These are phyloP conservation scores for Ciconia maguari DNA, from an alignment of 2,113 vertebrate species.

Conservation along the genomic window DNA sequence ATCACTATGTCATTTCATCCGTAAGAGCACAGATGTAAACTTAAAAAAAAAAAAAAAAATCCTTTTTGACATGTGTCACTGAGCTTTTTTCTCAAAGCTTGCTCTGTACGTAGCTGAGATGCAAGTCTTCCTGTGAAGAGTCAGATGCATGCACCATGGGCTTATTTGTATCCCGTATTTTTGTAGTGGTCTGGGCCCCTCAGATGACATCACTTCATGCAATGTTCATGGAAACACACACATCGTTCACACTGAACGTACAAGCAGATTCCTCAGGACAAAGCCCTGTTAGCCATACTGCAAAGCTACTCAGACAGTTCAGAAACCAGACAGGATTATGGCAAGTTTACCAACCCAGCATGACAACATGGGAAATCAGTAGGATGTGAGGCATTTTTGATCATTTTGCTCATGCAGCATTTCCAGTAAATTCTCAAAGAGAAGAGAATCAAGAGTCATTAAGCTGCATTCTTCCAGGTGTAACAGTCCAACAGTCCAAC, in stretches of 20 bases:
- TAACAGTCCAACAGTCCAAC: not conserved
- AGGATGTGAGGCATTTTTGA: not conserved
- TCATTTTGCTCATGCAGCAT: not conserved
- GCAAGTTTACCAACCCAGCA: not conserved
- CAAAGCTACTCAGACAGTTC: not conserved
- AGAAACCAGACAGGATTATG: not conserved
- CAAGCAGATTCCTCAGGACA: not conserved
- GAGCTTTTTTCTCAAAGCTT: not conserved
- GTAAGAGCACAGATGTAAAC: not conserved
- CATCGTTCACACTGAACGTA: not conserved
- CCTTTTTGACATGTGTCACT: not conserved
- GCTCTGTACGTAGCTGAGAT: not conserved
- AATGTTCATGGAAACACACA: not conserved
- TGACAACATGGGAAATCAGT: not conserved
- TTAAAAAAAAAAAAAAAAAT: not conserved
- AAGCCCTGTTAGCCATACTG: not conserved
- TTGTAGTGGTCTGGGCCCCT: not conserved
- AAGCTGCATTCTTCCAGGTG: not conserved
- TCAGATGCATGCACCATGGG: fast-evolving
- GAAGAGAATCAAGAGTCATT: not conserved
- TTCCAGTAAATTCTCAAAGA: not conserved
- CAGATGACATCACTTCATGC: fast-evolving
- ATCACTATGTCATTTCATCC: not conserved
- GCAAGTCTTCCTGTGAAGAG: not conserved
- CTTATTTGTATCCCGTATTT: not conserved